Evolutionary conservation across 2,797 vertebrate species (phyloP).

Genomic region (Chromis chromis): DNA sequence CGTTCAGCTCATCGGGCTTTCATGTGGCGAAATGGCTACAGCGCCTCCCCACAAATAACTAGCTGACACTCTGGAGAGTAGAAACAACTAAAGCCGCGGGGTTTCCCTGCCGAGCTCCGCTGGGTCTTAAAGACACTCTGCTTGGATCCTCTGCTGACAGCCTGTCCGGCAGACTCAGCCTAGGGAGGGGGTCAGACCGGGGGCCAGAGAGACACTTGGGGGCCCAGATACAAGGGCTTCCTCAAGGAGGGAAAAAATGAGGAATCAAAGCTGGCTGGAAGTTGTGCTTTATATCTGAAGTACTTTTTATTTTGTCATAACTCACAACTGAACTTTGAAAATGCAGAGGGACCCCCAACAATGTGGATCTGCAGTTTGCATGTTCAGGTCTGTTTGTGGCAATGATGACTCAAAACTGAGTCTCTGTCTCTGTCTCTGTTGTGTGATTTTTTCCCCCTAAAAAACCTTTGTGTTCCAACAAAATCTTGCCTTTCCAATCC

Average conservation of each 20-base stretch:
- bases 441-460: no score
- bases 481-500: no score
- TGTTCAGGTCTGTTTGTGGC: neutral
- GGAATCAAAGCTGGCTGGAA: slow-evolving; percentile 1
- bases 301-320: neutral
- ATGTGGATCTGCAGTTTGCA: neutral
- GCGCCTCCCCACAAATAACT: slow-evolving; percentile 87
- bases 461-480: no score
- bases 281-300: neutral
- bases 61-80: slow-evolving; percentile 83
- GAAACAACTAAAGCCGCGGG: slow-evolving; percentile 83
- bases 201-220: slow-evolving; percentile 13
- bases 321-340: neutral
- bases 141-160: slow-evolving; percentile 36
- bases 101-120: slow-evolving; percentile 81
- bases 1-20: slow-evolving; percentile 79
- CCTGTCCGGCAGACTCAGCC: slow-evolving; percentile 19
- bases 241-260: neutral
- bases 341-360: neutral
- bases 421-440: no score
- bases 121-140: slow-evolving; percentile 84
- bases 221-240: slow-evolving; percentile 3
- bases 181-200: slow-evolving; percentile 19
- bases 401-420: no score
- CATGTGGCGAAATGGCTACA: slow-evolving; percentile 86